phyloP scores from a whole-genome alignment of 2,888 invertebrate species.

The Nebria salina region DNA sequence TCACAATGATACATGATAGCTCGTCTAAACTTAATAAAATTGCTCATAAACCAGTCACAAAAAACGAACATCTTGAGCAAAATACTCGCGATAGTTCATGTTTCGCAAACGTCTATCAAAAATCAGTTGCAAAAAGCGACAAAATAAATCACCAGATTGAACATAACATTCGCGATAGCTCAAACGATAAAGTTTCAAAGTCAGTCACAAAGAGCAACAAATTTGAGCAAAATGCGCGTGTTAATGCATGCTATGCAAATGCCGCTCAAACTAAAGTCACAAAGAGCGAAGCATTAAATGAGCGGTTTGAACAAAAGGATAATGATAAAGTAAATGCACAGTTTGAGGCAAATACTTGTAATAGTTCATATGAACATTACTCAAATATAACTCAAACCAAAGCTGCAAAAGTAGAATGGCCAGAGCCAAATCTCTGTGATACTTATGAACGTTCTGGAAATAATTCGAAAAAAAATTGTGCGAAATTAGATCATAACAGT shows the following conservation, averaged over 20 bases:
- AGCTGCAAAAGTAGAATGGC: background rate
- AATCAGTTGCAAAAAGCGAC: background rate
- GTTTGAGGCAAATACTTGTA: background rate
- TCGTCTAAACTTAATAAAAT: background rate
- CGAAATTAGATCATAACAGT: background rate
- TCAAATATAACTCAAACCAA: background rate
- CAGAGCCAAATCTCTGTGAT: background rate
- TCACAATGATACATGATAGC: background rate
- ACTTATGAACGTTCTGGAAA: background rate
- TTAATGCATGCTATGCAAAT: no score
- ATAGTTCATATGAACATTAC: conserved; percentile 3
- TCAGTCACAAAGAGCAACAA: no score
- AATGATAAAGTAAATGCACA: no score
- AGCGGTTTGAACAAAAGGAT: no score
- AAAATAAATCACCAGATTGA: background rate
- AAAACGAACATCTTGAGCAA: conserved; percentile 12
- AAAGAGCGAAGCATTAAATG: no score
- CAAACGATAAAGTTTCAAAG: background rate
- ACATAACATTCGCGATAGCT: background rate
- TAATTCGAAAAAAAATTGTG: background rate
- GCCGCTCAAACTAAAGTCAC: no score
- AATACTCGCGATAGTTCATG: background rate
- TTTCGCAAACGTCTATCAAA: background rate
- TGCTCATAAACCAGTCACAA: background rate
- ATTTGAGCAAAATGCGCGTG: no score